Evolutionary conservation across 2,113 vertebrate species (phyloP).

Genomic region (Crotalus tigris): DNA sequence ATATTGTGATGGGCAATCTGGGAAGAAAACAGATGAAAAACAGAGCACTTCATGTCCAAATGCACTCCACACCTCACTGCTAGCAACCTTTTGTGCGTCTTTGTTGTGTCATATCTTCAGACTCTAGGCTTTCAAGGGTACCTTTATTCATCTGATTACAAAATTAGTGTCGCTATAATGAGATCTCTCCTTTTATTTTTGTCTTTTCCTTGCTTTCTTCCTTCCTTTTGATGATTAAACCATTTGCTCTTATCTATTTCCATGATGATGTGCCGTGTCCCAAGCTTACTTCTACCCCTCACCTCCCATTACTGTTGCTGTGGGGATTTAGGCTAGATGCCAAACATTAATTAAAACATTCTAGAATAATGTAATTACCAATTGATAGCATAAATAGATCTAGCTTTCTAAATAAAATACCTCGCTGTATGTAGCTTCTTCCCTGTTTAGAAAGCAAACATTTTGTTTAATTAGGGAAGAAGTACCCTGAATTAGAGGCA

Average conservation of each 20-base stretch:
- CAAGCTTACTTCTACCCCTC: background rate
- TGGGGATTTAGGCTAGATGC: conserved; percentile 22
- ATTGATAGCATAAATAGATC: conserved; percentile 59
- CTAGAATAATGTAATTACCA: conserved; percentile 57
- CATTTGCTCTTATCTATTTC: conserved; percentile 75
- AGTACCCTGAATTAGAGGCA: background rate
- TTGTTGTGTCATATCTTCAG: conserved; percentile 76
- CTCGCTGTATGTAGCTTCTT: conserved; percentile 47
- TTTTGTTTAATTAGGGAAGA: conserved; percentile 23
- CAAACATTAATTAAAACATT: conserved; percentile 15
- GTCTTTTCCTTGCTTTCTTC: conserved; percentile 66
- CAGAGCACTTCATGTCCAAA: conserved; percentile 40
- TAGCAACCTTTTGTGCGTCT: conserved; percentile 62
- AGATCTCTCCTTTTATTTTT: conserved; percentile 87
- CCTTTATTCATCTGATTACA: conserved; percentile 82
- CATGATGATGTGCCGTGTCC: conserved; percentile 71
- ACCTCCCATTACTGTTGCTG: conserved; percentile 13
- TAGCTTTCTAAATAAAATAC: conserved; percentile 59
- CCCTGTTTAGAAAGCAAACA: conserved; percentile 44
- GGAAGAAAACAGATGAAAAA: conserved; percentile 48
- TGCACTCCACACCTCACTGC: conserved; percentile 64
- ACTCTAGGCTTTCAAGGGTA: conserved; percentile 64
- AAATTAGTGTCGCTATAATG: conserved; percentile 91
- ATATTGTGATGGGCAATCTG: conserved; percentile 22
- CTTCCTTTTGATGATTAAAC: conserved; percentile 84